Base-by-base conservation (phyloP, 2,888 invertebrate species). In the Metellina segmentata region DNA sequence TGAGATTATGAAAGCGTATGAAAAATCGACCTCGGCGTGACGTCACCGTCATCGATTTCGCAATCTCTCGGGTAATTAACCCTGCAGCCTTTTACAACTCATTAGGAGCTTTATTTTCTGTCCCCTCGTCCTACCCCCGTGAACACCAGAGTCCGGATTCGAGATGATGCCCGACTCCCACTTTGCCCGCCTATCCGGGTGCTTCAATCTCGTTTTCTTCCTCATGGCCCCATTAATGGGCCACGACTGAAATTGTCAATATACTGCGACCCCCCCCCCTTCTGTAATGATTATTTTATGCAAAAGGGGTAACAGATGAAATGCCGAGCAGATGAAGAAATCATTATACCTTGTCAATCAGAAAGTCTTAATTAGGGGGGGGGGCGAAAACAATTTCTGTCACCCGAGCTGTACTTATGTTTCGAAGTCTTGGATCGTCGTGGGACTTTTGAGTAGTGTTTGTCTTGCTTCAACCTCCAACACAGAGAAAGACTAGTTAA, bases 11-110 rank as follows among this genome's bases (percentile, higher is more conserved):
- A 34, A 34, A 34, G 69, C 70, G 16, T 61, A 52, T 78, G 71
- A 85, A 90, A 90, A 90, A 90, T 90, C 85, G 85, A 72, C 72
- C 52, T n/a, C 34, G 52, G 34, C 71, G 51, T 75, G 91, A 91
- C 86, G 83, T 91, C 83, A 88, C 11, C 6, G 0, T 13, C 79
- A 91, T 91, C 91, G 91, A 91, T 91, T 91, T 87, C 91, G 75
- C 86, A 91, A 91, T 91, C 91, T 91, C 82, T 83, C 82, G 91
- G 91, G 72, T 91, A 91, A 91, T 91, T 91, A 91, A 78, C 82
- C 83, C 87, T 51, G 51, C 86, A 79, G 81, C 81, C 85, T 91
- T 91, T 91, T 86, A 86, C 86, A 91, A 86, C 87, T 91, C 91
- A 87, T 87, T 91, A 83, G 53, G 53, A 87, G 77, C 52, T 34